phyloP scores from a whole-genome alignment of 2,888 invertebrate genomes.

The Sicus ferrugineus region DNA sequence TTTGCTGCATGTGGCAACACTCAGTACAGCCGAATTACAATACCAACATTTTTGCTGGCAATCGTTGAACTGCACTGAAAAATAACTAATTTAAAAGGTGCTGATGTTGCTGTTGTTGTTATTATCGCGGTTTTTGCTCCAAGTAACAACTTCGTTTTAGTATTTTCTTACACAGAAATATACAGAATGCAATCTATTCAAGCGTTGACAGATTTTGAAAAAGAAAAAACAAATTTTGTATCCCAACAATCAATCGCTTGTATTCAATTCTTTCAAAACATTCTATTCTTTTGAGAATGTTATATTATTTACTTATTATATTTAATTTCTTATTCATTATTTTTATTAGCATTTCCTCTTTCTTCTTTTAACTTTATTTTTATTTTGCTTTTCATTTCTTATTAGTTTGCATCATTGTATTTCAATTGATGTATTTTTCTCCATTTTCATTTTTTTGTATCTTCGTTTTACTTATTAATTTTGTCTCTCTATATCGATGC shows the following conservation, averaged over 20 bases:
- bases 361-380: not conserved
- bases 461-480: not conserved
- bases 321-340: too few species aligned
- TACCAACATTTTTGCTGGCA: not conserved
- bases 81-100: not conserved
- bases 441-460: not conserved
- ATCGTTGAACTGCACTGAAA: not conserved
- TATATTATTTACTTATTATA: not conserved
- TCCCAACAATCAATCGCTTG: not conserved
- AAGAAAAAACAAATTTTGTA: not conserved
- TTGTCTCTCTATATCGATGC: too few species aligned
- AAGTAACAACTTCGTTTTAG: not conserved
- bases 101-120: not conserved
- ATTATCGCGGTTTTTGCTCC: not conserved
- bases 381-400: not conserved
- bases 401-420: not conserved
- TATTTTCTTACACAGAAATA: not conserved
- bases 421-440: not conserved
- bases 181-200: not conserved
- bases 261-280: not conserved
- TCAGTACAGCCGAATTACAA: not conserved
- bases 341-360: too few species aligned
- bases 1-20: constrained; percentile 16
- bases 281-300: not conserved
- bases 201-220: not conserved